A percentile compares a stretch with the other conserved stretches of the same genome.
Evolutionary conservation across 2,113 vertebrate species (phyloP).

Genomic region (Delphinapterus leucas): DNA sequence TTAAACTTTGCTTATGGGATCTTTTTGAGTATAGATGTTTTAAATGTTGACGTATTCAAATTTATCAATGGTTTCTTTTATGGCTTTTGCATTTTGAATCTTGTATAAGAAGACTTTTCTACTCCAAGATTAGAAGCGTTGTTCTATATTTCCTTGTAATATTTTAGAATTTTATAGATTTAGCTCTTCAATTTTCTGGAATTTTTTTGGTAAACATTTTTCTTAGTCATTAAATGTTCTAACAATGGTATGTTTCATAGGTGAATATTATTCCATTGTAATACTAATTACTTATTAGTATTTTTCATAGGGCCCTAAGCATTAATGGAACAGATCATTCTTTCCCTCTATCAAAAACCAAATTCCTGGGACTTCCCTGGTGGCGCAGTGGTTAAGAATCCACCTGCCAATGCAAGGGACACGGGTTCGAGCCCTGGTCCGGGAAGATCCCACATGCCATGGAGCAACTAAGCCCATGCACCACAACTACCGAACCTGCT

Average conservation of each 20-base stretch:
- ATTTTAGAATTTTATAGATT: constrained; percentile 24
- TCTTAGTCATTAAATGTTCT: constrained; percentile 1
- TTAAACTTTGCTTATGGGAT: constrained; percentile 1
- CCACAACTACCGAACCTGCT: no score
- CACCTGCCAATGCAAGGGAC: no score
- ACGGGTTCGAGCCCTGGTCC: no score
- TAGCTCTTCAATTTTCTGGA: background rate
- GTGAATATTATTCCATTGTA: background rate
- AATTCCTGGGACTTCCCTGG: background rate
- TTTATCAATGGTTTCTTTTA: background rate
- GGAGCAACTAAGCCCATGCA: no score
- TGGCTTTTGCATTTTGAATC: constrained; percentile 46
- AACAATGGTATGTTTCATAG: background rate
- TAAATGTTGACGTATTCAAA: background rate
- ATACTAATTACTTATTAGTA: background rate
- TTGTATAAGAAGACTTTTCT: background rate
- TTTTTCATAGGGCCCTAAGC: background rate
- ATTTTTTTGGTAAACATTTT: constrained; percentile 25
- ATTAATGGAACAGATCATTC: background rate
- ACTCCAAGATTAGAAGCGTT: constrained; percentile 11
- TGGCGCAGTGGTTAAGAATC: no score
- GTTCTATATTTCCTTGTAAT: background rate
- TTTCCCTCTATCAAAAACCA: constrained; percentile 19
- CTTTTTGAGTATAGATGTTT: constrained; percentile 1
- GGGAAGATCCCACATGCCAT: no score